Base-by-base conservation (phyloP, 2,888 invertebrate genomes). In the Hirtodrosophila cameraria region DNA sequence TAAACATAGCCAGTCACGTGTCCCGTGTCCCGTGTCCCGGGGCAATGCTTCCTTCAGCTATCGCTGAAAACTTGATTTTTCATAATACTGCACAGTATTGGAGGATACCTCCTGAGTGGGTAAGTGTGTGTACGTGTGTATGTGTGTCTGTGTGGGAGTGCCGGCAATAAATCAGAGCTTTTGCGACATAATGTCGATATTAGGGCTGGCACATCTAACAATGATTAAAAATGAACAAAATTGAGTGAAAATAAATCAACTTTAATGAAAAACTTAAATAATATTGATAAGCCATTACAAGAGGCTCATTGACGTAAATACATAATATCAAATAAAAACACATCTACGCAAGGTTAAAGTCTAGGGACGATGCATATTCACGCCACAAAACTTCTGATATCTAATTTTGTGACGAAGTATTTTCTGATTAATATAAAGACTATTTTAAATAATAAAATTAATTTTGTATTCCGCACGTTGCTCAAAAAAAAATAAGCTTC, bases 1-100 rank as follows among this genome's bases (percentile, higher is more conserved):
- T 79, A 65, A 83, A 70, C 78, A 61, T 49, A 52, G 28, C 41
- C 46, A 50, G 58, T 48, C 62, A 73, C 78, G 77, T 84, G 76
- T 77, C 74, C n/a, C n/a, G n/a, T n/a, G n/a, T n/a, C n/a, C n/a
- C n/a, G n/a, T n/a, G n/a, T n/a, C n/a, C n/a, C n/a, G 57, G 35
- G 61, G 27, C 41, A 46, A 12, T 7, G 16, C 31, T 12, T 58
- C 23, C 46, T 25, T 30, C 38, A 38, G 76, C 83, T 85, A 85
- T 82, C 75, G 53, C 52, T 75, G 86, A 49, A 86, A 65, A 79
- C 75, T 86, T 83, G 55, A 83, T 79, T 78, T 84, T 78, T 75
- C 66, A 72, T 76, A 60, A 72, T 50, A 72, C 60, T 55, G 65
- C 45, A 42, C 66, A 71, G 42, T 66, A 43, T 48, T 11, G 36